These are phyloP conservation scores for Pseudorhombus dupliciocellatus DNA, from an alignment of 2,113 vertebrate species.

Conservation along the genomic window DNA sequence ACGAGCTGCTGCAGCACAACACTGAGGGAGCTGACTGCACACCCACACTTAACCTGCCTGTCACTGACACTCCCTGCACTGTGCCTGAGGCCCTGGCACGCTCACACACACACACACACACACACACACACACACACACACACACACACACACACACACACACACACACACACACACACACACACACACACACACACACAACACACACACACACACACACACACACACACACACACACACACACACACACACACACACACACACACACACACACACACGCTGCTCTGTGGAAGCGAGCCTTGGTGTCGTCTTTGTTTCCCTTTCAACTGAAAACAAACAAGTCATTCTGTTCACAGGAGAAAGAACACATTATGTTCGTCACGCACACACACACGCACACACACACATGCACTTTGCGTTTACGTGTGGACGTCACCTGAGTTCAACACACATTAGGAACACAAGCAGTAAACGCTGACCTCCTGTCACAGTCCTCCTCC, in stretches of 20 bases:
- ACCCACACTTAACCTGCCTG: conserved; percentile 67
- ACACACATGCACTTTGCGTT: conserved; percentile 47
- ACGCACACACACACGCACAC: conserved; percentile 33
- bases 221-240: conserved; percentile 2
- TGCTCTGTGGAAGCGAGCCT: conserved; percentile 41
- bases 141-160: conserved; percentile 15
- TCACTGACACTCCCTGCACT: conserved; percentile 74
- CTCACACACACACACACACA: conserved; percentile 31
- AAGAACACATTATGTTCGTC: conserved; percentile 62
- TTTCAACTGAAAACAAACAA: conserved; percentile 66
- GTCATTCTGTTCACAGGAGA: conserved; percentile 59
- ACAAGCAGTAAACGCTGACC: no score
- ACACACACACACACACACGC: conserved; percentile 1
- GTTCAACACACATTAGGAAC: no score
- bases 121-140: conserved; percentile 7
- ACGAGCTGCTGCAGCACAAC: conserved; percentile 63
- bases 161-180: neutral
- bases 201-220: neutral
- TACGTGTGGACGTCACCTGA: conserved; percentile 32
- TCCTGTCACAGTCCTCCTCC: conserved; percentile 80
- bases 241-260: neutral
- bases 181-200: conserved; percentile 12
- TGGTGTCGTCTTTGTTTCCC: conserved; percentile 45
- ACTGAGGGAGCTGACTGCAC: conserved; percentile 48
- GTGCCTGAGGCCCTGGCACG: conserved; percentile 56